A percentile compares a stretch with the other conserved stretches of the same genome.
Conservation (phyloP, 1,140 invertebrate genomes). For the Musca vetustissima region DNA sequence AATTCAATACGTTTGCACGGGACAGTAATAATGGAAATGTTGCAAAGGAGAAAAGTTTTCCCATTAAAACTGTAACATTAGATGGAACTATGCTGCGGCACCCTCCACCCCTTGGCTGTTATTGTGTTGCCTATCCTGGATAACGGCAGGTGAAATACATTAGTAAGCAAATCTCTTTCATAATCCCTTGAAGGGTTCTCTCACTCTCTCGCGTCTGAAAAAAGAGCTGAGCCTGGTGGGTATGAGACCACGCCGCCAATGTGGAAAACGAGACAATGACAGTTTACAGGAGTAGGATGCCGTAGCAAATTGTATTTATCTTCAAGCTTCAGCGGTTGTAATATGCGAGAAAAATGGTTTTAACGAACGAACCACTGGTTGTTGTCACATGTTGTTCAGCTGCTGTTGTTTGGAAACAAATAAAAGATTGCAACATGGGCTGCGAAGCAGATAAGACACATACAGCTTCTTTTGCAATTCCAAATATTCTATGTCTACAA, state of each 20-base stretch:
- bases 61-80: conserved; percentile 9
- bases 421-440: background rate
- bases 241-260: no score
- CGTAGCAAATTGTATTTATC: conserved; percentile 9
- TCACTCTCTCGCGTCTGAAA: background rate
- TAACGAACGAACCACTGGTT: conserved; percentile 5
- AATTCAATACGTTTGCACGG: no score
- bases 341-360: background rate
- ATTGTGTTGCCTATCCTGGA: background rate
- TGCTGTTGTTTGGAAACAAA: background rate
- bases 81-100: background rate
- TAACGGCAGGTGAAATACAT: conserved; percentile 10
- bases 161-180: conserved; percentile 19
- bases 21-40: no score
- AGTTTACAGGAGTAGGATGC: no score
- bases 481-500: no score
- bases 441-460: conserved; percentile 12
- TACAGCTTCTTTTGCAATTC: background rate
- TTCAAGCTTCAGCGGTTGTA: conserved; percentile 13
- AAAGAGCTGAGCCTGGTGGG: no score
- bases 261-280: no score
- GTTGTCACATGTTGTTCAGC: background rate
- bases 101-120: background rate
- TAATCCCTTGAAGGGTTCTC: conserved; percentile 14
- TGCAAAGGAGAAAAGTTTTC: no score